phyloP scores from a whole-genome alignment of 1,140 invertebrate species.

The Procambarus clarkii region DNA sequence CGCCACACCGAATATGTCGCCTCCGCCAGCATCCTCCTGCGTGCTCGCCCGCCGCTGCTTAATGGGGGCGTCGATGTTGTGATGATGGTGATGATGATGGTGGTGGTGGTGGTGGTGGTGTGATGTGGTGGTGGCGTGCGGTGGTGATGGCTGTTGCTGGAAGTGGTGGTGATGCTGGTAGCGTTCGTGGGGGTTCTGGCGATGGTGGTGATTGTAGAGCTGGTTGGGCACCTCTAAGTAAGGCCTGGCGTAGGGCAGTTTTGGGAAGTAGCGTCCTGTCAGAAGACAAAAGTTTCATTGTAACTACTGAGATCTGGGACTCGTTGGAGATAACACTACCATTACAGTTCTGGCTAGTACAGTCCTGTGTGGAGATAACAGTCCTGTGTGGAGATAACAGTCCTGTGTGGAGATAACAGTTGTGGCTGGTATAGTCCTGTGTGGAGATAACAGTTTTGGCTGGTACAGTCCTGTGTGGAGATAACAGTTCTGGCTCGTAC shows the following conservation, averaged over 20 bases:
- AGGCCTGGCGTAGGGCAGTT: conserved; percentile 32
- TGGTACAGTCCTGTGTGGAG: no score
- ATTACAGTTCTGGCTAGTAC: no score
- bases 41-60: not conserved
- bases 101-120: no score
- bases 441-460: no score
- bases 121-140: conserved; percentile 1
- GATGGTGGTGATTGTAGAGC: not conserved
- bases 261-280: conserved; percentile 27
- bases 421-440: no score
- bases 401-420: no score
- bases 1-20: conserved; percentile 7
- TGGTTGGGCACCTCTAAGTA: not conserved
- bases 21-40: not conserved
- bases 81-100: no score
- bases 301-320: not conserved
- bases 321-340: not conserved
- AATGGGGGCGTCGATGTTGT: not conserved
- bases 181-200: not conserved
- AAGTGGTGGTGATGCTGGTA: conserved; percentile 18
- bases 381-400: no score
- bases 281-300: not conserved
- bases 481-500: no score
- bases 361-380: no score
- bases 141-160: conserved; percentile 18